Percentiles rank a stretch among this genome's conserved stretches.
Evolutionary conservation across 2,113 vertebrate genomes (phyloP).

Genomic region (Nothocercus julius): DNA sequence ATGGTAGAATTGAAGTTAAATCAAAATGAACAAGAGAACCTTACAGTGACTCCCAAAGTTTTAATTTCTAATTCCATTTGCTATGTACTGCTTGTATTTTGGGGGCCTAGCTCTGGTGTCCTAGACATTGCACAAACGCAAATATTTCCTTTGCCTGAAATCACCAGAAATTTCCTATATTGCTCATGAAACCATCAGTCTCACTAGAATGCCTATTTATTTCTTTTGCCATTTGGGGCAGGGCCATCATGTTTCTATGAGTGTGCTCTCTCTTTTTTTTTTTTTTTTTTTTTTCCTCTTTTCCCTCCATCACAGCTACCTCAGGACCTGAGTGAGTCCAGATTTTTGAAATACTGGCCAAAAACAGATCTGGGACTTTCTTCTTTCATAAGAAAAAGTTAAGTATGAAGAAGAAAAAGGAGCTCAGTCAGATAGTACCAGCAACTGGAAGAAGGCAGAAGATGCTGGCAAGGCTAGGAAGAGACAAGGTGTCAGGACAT

Average conservation of each 20-base stretch:
- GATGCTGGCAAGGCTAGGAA: background rate
- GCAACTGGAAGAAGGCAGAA: background rate
- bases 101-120: background rate
- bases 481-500: background rate
- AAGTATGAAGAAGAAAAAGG: background rate
- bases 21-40: background rate
- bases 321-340: background rate
- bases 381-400: background rate
- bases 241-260: background rate
- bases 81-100: background rate
- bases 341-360: background rate
- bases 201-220: background rate
- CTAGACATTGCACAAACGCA: background rate
- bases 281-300: background rate
- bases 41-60: background rate
- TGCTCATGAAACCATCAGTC: background rate
- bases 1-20: background rate
- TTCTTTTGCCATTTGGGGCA: background rate
- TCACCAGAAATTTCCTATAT: background rate
- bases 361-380: background rate
- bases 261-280: background rate
- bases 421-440: background rate
- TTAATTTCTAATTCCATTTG: background rate
- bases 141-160: background rate
- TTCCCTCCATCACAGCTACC: background rate